Evolutionary conservation across 2,113 vertebrate species (phyloP).

Genomic region (Ramphastos sulfuratus): DNA sequence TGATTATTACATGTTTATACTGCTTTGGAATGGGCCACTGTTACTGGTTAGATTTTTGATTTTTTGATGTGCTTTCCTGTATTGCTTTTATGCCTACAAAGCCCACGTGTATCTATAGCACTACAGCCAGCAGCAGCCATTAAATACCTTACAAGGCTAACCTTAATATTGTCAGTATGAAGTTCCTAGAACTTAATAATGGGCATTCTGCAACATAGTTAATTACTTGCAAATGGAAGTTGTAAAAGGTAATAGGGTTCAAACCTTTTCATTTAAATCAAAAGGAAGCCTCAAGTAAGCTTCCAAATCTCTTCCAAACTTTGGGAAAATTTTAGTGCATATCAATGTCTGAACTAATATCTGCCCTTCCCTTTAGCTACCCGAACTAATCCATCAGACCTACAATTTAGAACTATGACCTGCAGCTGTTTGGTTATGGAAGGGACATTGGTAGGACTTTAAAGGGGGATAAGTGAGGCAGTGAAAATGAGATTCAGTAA

Average conservation of each 20-base stretch:
- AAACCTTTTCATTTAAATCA: constrained; percentile 7
- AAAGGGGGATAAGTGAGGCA: not conserved
- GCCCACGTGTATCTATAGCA: not conserved
- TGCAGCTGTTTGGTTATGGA: constrained; percentile 36
- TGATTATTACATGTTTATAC: not conserved
- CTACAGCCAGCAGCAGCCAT: not conserved
- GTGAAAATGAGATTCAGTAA: constrained; percentile 48
- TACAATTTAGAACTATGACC: constrained; percentile 31
- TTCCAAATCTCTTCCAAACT: constrained; percentile 15
- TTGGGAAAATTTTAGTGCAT: constrained; percentile 26
- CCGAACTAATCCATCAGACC: constrained; percentile 22
- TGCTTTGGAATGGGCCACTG: not conserved
- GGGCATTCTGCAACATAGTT: not conserved
- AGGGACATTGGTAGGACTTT: constrained; percentile 11
- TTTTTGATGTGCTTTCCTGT: not conserved
- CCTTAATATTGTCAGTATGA: not conserved
- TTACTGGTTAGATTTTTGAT: not conserved
- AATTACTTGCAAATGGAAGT: constrained; percentile 27
- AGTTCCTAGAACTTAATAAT: not conserved
- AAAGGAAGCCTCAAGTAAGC: not conserved
- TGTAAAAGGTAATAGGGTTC: constrained; percentile 15
- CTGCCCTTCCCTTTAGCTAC: constrained; percentile 20
- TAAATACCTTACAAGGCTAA: not conserved
- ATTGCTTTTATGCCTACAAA: not conserved
- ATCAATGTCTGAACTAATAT: constrained; percentile 10